Evolutionary conservation across 2,888 invertebrate species (phyloP).

Genomic region (Geotrupes spiniger): DNA sequence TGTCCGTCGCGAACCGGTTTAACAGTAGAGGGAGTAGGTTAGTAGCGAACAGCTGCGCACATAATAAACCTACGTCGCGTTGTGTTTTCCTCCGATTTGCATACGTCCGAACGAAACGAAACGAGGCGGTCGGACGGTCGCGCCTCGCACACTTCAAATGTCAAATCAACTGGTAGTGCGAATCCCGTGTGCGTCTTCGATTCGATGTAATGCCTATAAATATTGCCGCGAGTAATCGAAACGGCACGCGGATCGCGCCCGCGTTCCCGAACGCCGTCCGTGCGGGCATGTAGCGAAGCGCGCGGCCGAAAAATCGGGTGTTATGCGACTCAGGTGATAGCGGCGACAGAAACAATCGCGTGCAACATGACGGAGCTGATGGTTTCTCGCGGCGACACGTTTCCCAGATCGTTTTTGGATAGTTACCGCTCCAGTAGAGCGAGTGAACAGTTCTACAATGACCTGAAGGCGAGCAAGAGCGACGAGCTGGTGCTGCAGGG

Average conservation of each 20-base stretch:
- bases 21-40: slow-evolving; percentile 16
- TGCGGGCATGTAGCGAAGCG: neutral
- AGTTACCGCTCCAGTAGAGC: slow-evolving; percentile 44
- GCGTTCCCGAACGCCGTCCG: no score
- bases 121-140: slow-evolving; percentile 6
- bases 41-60: slow-evolving; percentile 6
- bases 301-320: neutral
- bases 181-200: neutral
- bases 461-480: slow-evolving; percentile 54
- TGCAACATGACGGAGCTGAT: slow-evolving; percentile 47
- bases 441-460: slow-evolving; percentile 47
- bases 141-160: slow-evolving; percentile 5
- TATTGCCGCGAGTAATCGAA: slow-evolving; percentile 11
- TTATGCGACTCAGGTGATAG: neutral
- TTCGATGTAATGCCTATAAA: slow-evolving; percentile 20
- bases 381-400: slow-evolving; percentile 50
- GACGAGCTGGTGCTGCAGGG: slow-evolving; percentile 54
- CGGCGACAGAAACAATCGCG: no score
- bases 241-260: neutral
- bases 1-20: slow-evolving; percentile 9
- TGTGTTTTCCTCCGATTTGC: neutral
- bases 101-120: slow-evolving; percentile 12
- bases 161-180: neutral
- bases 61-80: slow-evolving; percentile 6
- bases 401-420: slow-evolving; percentile 49